phyloP scores from a whole-genome alignment of 2,113 vertebrate genomes.

The Genyomyrus donnyi region DNA sequence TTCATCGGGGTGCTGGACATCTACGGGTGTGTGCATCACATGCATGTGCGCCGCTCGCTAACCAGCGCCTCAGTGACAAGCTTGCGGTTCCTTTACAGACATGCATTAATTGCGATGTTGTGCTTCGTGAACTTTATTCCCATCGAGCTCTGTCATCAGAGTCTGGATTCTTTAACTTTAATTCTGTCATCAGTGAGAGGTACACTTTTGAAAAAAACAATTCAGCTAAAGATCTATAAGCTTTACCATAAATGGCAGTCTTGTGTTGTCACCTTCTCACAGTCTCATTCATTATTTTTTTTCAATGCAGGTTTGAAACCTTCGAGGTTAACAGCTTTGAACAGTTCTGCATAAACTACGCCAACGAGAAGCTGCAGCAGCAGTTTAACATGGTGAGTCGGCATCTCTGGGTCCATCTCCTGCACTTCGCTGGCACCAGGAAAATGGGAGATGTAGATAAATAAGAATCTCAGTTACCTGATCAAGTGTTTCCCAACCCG shows the following conservation, averaged over 20 bases:
- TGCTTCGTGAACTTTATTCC: not conserved
- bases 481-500: not conserved
- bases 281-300: not conserved
- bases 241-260: not conserved
- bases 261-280: not conserved
- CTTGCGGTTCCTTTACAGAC: not conserved
- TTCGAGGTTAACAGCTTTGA: constrained; percentile 99
- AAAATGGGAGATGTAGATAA: not conserved
- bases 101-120: not conserved
- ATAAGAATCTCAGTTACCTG: not conserved
- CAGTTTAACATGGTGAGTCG: constrained; percentile 97
- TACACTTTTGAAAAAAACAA: not conserved
- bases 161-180: not conserved
- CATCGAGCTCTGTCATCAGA: not conserved
- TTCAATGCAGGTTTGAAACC: constrained; percentile 83
- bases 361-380: constrained; percentile 96
- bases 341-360: constrained; percentile 98
- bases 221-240: not conserved
- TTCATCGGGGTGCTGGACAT: constrained; percentile 97
- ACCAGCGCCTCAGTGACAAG: not conserved
- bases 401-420: constrained; percentile 17
- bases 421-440: not conserved
- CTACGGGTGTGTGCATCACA: constrained; percentile 71
- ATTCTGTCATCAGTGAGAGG: no score
- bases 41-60: not conserved